These are phyloP conservation scores for Eristalinus sepulchralis DNA, from an alignment of 2,888 invertebrate species.

Conservation along the genomic window DNA sequence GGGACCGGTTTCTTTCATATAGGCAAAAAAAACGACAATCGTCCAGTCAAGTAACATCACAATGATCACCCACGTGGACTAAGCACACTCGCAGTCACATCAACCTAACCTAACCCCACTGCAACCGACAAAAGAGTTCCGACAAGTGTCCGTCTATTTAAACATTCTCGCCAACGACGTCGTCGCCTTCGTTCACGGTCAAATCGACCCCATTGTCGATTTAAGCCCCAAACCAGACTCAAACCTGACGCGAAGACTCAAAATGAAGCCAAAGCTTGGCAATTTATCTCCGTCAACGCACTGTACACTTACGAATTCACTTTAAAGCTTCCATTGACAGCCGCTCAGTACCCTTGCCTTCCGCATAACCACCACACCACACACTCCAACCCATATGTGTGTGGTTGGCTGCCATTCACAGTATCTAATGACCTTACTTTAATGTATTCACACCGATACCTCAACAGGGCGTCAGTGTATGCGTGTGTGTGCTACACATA, in stretches of 20 bases:
- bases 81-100: no score
- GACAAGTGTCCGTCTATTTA: background rate
- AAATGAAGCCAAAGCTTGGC: background rate
- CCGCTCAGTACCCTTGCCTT: background rate
- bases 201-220: background rate
- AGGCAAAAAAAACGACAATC: no score
- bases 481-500: conserved; percentile 14
- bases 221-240: background rate
- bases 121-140: no score
- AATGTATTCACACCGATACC: conserved; percentile 32
- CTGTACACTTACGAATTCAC: background rate
- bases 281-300: background rate
- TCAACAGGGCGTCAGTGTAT: no score
- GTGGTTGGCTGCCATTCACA: conserved; percentile 1
- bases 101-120: no score
- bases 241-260: background rate
- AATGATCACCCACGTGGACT: no score
- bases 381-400: background rate
- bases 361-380: background rate
- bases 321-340: background rate
- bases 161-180: background rate
- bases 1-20: no score
- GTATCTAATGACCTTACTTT: conserved; percentile 14
- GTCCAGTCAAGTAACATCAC: no score
- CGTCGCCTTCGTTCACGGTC: background rate